Conservation (phyloP, 2,888 invertebrate genomes). For the Ganaspis brasiliensis region DNA sequence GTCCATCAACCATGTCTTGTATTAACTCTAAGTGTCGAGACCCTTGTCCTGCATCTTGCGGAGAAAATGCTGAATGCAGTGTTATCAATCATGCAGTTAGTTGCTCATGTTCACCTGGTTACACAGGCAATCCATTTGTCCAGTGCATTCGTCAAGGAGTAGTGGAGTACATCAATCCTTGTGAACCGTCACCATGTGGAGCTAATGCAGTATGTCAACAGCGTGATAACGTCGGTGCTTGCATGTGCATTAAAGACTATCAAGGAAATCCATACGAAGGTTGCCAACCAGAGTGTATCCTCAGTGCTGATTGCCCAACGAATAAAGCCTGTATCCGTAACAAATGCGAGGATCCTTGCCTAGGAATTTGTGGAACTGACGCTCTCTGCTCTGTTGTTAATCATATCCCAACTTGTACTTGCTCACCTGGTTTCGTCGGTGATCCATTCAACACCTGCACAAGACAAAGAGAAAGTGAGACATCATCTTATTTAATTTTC, state of each 20-base stretch:
- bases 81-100: slow-evolving; percentile 91
- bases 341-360: slow-evolving; percentile 93
- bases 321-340: slow-evolving; percentile 91
- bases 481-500: no score
- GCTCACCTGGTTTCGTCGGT: slow-evolving; percentile 87
- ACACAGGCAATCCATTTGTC: slow-evolving; percentile 85
- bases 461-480: slow-evolving; percentile 51
- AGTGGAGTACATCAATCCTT: slow-evolving; percentile 85
- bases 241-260: slow-evolving; percentile 90
- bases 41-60: slow-evolving; percentile 92
- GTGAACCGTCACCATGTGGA: slow-evolving; percentile 94
- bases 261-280: slow-evolving; percentile 93
- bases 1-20: slow-evolving; percentile 85
- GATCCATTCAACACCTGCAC: slow-evolving; percentile 86
- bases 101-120: slow-evolving; percentile 89
- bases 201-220: slow-evolving; percentile 90
- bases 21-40: slow-evolving; percentile 90
- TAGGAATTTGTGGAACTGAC: slow-evolving; percentile 91
- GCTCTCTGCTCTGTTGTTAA: slow-evolving; percentile 92
- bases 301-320: slow-evolving; percentile 92
- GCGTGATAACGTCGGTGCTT: slow-evolving; percentile 90
- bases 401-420: slow-evolving; percentile 93
- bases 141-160: slow-evolving; percentile 63
- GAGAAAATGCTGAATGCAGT: slow-evolving; percentile 89
- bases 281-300: slow-evolving; percentile 93